phyloP scores from a whole-genome alignment of 37 sponge, comb jelly and placozoan species.

The Spongilla lacustris region DNA sequence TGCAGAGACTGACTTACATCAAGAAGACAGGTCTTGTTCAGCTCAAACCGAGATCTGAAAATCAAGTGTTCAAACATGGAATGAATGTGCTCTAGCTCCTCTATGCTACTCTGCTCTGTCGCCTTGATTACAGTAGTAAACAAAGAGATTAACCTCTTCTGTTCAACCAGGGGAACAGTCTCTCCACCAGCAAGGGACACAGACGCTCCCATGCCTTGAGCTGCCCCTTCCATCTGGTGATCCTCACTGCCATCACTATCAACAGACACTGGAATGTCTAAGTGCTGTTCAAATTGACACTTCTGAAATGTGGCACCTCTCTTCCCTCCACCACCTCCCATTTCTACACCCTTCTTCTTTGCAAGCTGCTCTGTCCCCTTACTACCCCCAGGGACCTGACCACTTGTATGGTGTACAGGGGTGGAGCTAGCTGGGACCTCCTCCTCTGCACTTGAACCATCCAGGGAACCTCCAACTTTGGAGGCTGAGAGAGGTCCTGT shows the following conservation, averaged over 20 bases:
- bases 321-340: neutral
- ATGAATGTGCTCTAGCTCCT: constrained; percentile 51
- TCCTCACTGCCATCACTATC: neutral
- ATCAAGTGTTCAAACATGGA: constrained; percentile 57
- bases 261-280: neutral
- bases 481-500: constrained; percentile 51
- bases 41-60: constrained; percentile 26
- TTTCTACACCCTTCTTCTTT: neutral
- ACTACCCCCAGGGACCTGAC: neutral
- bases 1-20: neutral
- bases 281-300: neutral
- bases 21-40: neutral
- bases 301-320: neutral
- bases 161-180: neutral
- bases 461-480: constrained; percentile 5
- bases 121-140: constrained; percentile 27
- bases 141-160: constrained; percentile 17
- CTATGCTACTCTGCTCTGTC: constrained; percentile 41
- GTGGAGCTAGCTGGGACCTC: neutral
- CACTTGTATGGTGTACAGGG: neutral
- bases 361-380: neutral
- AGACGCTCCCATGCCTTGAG: neutral
- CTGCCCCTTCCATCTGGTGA: neutral
- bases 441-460: neutral
- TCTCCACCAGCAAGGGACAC: neutral